phyloP scores from a whole-genome alignment of 2,113 vertebrate species.

The Plecotus auritus region DNA sequence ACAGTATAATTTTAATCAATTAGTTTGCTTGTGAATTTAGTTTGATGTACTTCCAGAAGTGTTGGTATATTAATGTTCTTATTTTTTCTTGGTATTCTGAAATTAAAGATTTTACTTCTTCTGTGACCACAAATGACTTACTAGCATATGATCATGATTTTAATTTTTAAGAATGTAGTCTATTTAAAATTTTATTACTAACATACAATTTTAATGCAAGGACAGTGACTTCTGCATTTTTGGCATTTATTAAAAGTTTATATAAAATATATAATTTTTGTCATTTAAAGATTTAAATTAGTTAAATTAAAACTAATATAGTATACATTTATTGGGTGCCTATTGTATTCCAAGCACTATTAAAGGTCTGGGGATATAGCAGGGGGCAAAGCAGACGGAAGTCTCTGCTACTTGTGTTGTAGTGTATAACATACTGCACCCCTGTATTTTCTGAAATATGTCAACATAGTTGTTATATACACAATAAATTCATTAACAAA shows the following conservation, averaged over 20 bases:
- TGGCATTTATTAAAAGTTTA: not conserved
- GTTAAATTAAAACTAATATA: not conserved
- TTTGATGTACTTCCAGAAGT: slow-evolving; percentile 2
- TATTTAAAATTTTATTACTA: not conserved
- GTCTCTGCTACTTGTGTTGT: not conserved
- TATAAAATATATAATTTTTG: not conserved
- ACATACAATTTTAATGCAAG: not conserved
- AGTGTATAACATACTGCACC: not conserved
- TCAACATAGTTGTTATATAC: not conserved
- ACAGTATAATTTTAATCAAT: not conserved
- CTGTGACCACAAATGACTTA: not conserved
- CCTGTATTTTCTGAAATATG: not conserved
- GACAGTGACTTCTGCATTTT: not conserved
- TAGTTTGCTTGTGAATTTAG: slow-evolving; percentile 23
- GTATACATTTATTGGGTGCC: not conserved
- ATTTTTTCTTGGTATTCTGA: not conserved
- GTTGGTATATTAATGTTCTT: not conserved
- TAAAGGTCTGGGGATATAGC: not conserved
- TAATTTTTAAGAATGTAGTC: not conserved
- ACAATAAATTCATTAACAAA: not conserved
- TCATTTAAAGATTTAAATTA: not conserved
- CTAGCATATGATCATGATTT: slow-evolving; percentile 13
- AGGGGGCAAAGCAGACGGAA: not conserved
- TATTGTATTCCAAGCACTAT: not conserved
- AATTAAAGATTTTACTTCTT: slow-evolving; percentile 3